A percentile compares a stretch with the other conserved stretches of the same genome.
Conservation (phyloP, 2,113 vertebrate genomes). For the Gadus macrocephalus region DNA sequence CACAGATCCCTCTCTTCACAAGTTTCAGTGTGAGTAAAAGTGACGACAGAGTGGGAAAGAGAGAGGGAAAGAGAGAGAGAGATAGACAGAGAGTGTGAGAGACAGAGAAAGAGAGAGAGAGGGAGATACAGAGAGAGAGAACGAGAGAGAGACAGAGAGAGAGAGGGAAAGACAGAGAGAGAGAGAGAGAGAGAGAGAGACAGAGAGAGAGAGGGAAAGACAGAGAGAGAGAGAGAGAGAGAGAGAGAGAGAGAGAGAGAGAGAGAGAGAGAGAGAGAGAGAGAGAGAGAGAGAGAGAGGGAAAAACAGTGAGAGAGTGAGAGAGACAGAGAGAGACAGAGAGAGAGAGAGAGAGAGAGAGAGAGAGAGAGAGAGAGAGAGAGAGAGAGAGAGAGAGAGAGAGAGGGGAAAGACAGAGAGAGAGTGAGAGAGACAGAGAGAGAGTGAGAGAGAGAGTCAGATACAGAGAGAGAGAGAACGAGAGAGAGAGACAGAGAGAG, state of each 20-base stretch:
- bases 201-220: no score
- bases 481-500: conserved; percentile 1
- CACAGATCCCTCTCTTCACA: conserved; percentile 80
- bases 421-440: background rate
- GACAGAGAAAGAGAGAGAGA: background rate
- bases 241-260: background rate
- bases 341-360: no score
- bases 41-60: no score
- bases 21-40: conserved; percentile 58
- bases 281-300: no score
- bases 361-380: background rate
- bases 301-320: background rate
- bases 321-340: background rate
- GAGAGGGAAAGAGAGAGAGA: no score
- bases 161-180: background rate
- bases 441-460: background rate
- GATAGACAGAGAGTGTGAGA: background rate
- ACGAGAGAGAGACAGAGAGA: no score
- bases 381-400: background rate
- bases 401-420: background rate
- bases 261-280: background rate
- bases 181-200: conserved; percentile 8
- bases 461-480: background rate
- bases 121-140: background rate
- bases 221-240: background rate